Conservation (phyloP, 2,888 invertebrate genomes). For the Stenotaenia linearis region DNA sequence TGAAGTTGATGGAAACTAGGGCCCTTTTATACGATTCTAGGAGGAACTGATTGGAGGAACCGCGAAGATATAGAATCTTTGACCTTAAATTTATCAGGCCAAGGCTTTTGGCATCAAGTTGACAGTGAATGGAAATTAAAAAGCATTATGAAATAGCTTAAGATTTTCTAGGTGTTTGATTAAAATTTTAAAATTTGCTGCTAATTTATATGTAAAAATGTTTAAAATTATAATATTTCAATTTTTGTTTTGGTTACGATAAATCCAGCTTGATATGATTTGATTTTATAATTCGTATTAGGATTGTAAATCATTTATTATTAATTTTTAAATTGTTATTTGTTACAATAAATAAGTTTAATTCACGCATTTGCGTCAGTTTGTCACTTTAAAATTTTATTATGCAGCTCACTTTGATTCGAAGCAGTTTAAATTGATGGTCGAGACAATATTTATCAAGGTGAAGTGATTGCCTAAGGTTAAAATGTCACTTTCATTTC, state of each 20-base stretch:
- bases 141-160: not conserved
- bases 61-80: not conserved
- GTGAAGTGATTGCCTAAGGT: not conserved
- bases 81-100: slow-evolving; percentile 2
- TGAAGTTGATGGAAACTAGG: not conserved
- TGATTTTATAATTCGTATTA: too few species aligned
- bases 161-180: not conserved
- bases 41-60: not conserved
- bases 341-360: not conserved
- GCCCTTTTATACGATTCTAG: not conserved
- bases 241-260: too few species aligned
- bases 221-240: too few species aligned
- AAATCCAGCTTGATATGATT: too few species aligned
- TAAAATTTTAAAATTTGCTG: not conserved
- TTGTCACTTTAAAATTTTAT: not conserved
- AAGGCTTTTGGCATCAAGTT: not conserved
- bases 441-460: not conserved
- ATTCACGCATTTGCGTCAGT: not conserved
- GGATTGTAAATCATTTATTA: too few species aligned
- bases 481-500: not conserved
- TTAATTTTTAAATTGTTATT: too few species aligned
- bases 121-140: not conserved
- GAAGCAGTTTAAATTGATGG: not conserved
- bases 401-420: not conserved
- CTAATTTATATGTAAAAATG: not conserved